Conservation (phyloP, 2,113 vertebrate species). For the Ameiurus melas region DNA sequence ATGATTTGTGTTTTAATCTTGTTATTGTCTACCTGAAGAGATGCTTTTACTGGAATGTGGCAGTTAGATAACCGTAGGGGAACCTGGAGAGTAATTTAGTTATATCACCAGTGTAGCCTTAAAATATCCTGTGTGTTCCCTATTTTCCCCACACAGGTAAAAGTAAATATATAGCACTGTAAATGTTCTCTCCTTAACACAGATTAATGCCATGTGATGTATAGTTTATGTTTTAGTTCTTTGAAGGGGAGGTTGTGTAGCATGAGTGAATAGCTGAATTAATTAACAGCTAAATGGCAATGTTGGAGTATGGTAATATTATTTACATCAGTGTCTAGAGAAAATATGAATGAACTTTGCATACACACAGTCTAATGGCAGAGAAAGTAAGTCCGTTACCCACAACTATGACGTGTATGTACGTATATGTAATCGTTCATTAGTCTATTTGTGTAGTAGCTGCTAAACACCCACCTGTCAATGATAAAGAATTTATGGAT, state of each 20-base stretch:
- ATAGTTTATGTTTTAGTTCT: neutral
- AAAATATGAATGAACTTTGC: neutral
- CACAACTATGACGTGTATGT: neutral
- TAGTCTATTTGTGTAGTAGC: neutral
- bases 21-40: neutral
- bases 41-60: neutral
- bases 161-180: slow-evolving; percentile 2
- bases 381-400: neutral
- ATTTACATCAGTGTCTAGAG: neutral
- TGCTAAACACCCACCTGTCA: neutral
- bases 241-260: neutral
- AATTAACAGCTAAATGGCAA: neutral
- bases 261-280: neutral
- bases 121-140: neutral
- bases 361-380: neutral
- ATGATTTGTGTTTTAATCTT: neutral
- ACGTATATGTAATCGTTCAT: neutral
- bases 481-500: neutral
- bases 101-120: neutral
- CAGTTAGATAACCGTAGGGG: neutral
- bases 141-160: neutral
- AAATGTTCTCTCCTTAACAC: neutral
- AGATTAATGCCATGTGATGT: neutral
- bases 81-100: neutral
- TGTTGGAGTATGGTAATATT: neutral